Conservation (phyloP, 64 coral and sea anemone genomes). For the Dendrophyllia cribrosa region DNA sequence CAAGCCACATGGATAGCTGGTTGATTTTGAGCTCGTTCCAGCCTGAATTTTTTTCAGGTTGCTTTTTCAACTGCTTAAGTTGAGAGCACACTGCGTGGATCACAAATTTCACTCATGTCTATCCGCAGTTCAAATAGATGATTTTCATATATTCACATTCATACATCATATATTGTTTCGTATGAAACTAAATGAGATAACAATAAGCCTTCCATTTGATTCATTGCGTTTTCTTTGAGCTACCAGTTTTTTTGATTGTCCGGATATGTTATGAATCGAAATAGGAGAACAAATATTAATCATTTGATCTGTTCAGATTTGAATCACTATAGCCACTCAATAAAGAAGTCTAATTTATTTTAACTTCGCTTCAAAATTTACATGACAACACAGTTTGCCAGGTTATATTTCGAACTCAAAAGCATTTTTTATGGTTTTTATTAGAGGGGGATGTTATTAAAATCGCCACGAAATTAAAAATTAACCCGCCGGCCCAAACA, state of each 20-base stretch:
- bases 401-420: no score
- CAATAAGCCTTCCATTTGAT: neutral
- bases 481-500: no score
- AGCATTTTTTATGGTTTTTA: no score
- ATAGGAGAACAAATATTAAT: neutral
- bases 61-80: no score
- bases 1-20: no score
- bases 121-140: no score
- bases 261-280: neutral
- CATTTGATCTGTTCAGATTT: neutral
- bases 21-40: no score
- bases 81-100: no score
- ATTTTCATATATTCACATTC: no score
- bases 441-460: neutral
- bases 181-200: neutral
- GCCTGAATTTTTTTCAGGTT: no score
- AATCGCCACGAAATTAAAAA: neutral
- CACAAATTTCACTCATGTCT: no score
- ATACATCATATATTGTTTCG: no score
- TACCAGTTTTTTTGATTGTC: neutral
- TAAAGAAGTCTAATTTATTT: neutral
- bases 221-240: neutral
- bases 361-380: neutral
- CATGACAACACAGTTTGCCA: neutral
- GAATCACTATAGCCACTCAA: neutral